Evolutionary conservation across 2,888 invertebrate genomes (phyloP).

Genomic region (Magallana nippona): DNA sequence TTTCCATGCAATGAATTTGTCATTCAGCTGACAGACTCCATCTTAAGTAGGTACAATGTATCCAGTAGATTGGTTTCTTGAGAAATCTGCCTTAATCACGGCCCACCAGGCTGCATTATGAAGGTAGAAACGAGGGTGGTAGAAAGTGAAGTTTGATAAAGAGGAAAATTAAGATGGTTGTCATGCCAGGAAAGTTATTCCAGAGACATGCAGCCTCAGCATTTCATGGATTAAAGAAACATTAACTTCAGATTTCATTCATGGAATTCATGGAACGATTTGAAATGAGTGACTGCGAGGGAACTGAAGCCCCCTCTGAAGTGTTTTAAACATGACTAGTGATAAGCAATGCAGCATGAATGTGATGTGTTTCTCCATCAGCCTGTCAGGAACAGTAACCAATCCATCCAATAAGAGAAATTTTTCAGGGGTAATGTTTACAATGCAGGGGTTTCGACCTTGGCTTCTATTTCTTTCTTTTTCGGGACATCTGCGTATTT

Average conservation of each 20-base stretch:
- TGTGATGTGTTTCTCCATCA: conserved; percentile 28
- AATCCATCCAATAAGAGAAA: conserved; percentile 23
- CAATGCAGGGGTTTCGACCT: conserved; percentile 9
- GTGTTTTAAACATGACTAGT: conserved; percentile 20
- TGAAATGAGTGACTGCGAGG: conserved; percentile 22
- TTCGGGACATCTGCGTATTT: conserved; percentile 10
- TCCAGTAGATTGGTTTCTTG: too few species aligned
- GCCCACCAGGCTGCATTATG: neutral
- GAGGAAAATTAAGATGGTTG: neutral
- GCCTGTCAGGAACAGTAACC: conserved; percentile 12
- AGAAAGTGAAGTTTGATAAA: neutral
- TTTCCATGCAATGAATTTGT: too few species aligned
- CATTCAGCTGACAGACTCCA: too few species aligned
- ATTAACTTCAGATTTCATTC: conserved; percentile 31
- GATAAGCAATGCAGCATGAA: conserved; percentile 24
- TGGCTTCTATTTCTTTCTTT: conserved; percentile 5
- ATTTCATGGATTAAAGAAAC: conserved; percentile 27
- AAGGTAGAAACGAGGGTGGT: neutral
- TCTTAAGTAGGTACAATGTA: too few species aligned
- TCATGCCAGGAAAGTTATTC: conserved; percentile 7
- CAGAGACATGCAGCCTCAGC: conserved; percentile 10
- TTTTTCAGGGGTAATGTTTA: conserved; percentile 4
- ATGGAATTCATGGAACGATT: conserved; percentile 20
- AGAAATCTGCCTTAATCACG: neutral
- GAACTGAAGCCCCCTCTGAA: neutral